Evolutionary conservation across 2,888 invertebrate genomes (phyloP).

Genomic region (Drosophila parthenogenetica): DNA sequence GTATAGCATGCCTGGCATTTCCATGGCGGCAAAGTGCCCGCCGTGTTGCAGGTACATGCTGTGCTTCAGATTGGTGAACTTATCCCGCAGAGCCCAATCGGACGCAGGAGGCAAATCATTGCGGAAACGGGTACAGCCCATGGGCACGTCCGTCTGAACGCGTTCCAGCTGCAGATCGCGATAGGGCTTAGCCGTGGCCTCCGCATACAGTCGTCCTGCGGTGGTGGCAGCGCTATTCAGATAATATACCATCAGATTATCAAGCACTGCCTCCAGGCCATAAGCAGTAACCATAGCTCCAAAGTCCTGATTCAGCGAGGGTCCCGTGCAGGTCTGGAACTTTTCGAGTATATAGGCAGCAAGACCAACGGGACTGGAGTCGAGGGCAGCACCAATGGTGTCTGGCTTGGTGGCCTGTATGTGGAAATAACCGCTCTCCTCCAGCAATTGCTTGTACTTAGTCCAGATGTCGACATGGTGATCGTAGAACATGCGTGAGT

Average conservation of each 20-base stretch:
- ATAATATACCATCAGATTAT: constrained; percentile 94
- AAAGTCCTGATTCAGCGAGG: constrained; percentile 86
- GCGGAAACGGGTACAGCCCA: constrained; percentile 90
- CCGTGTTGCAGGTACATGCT: constrained; percentile 89
- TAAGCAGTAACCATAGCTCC: constrained; percentile 85
- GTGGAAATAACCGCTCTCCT: constrained; percentile 89
- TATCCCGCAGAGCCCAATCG: constrained; percentile 87
- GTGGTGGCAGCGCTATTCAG: constrained; percentile 89
- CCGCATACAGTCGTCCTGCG: constrained; percentile 89
- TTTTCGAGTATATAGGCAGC: constrained; percentile 96
- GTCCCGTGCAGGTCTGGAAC: constrained; percentile 90
- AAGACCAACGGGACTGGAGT: constrained; percentile 89
- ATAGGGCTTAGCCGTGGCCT: constrained; percentile 84
- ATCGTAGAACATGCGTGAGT: constrained; percentile 86
- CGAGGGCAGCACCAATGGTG: constrained; percentile 88
- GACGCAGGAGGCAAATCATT: constrained; percentile 88
- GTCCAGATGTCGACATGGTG: constrained; percentile 86
- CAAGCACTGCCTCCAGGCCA: constrained; percentile 86
- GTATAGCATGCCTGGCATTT: constrained; percentile 90
- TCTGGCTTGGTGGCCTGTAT: constrained; percentile 95
- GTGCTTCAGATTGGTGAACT: constrained; percentile 89
- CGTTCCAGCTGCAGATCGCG: constrained; percentile 82
- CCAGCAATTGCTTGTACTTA: constrained; percentile 67
- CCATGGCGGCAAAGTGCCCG: constrained; percentile 95
- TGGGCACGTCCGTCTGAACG: constrained; percentile 89